These are phyloP conservation scores for Sminthurides aquaticus DNA, from an alignment of 2,888 invertebrate species.

Conservation along the genomic window DNA sequence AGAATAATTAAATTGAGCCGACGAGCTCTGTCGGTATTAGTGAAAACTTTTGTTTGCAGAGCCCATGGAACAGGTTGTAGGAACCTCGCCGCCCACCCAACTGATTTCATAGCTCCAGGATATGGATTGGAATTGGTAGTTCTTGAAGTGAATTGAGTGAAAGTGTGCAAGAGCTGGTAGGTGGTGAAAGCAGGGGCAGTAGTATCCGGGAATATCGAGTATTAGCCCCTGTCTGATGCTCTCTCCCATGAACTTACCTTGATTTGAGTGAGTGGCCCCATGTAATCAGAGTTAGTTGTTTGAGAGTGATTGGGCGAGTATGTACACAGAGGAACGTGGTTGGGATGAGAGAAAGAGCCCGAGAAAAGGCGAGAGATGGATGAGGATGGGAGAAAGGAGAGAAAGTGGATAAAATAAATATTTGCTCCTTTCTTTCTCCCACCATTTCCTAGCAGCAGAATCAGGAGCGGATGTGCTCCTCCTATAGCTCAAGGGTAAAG, in stretches of 20 bases:
- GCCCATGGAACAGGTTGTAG: too few species aligned
- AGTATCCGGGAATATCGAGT: too few species aligned
- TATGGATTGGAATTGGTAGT: too few species aligned
- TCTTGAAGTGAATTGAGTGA: too few species aligned
- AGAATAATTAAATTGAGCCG: too few species aligned
- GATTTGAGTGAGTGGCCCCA: not conserved
- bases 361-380: constrained; percentile 1
- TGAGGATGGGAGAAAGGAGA: not conserved
- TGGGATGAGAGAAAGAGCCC: not conserved
- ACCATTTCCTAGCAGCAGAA: not conserved
- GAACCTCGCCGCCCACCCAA: too few species aligned
- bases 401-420: not conserved
- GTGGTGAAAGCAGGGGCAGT: too few species aligned
- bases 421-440: not conserved
- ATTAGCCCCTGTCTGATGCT: too few species aligned
- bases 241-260: not conserved
- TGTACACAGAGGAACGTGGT: not conserved
- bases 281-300: not conserved
- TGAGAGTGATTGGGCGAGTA: not conserved
- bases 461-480: not conserved
- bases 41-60: too few species aligned
- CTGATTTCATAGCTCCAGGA: too few species aligned
- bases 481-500: not conserved
- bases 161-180: too few species aligned
- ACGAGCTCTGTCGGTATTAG: too few species aligned